Conservation (phyloP, 2,797 vertebrate genomes). For the Limnodromus scolopaceus region DNA sequence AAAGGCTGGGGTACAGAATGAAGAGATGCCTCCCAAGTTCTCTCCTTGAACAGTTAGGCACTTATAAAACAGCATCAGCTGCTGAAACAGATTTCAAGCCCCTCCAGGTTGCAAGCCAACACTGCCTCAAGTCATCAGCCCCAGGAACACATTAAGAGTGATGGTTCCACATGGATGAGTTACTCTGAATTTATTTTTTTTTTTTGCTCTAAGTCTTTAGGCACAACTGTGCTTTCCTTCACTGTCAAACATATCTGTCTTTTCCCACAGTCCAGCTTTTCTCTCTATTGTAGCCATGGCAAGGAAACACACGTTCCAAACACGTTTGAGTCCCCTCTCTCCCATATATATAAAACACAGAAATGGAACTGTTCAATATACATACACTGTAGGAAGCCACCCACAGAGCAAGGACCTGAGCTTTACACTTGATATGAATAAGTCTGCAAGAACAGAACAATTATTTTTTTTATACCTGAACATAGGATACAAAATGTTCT, state of each 20-base stretch:
- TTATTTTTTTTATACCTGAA: constrained; percentile 26
- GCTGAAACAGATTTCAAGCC: constrained; percentile 10
- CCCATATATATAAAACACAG: constrained; percentile 56
- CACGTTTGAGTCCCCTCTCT: neutral
- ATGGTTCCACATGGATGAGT: constrained; percentile 29
- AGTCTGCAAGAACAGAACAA: neutral
- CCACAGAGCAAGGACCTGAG: constrained; percentile 49
- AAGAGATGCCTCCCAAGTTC: neutral
- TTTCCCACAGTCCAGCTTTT: constrained; percentile 47
- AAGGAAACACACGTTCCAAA: constrained; percentile 60
- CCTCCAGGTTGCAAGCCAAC: neutral
- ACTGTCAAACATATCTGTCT: constrained; percentile 20
- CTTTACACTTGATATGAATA: constrained; percentile 32
- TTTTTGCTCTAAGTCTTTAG: neutral
- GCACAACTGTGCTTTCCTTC: constrained; percentile 34
- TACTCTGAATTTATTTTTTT: neutral
- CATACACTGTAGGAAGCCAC: constrained; percentile 52
- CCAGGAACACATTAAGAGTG: constrained; percentile 32
- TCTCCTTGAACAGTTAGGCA: constrained; percentile 10
- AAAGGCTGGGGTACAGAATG: constrained; percentile 6
- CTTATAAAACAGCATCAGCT: neutral
- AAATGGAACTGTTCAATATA: constrained; percentile 60
- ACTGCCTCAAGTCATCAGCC: neutral
- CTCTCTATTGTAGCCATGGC: constrained; percentile 57
- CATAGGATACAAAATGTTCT: constrained; percentile 43